Conservation (phyloP, 2,888 invertebrate species). For the Cyrtodaria siliqua region DNA sequence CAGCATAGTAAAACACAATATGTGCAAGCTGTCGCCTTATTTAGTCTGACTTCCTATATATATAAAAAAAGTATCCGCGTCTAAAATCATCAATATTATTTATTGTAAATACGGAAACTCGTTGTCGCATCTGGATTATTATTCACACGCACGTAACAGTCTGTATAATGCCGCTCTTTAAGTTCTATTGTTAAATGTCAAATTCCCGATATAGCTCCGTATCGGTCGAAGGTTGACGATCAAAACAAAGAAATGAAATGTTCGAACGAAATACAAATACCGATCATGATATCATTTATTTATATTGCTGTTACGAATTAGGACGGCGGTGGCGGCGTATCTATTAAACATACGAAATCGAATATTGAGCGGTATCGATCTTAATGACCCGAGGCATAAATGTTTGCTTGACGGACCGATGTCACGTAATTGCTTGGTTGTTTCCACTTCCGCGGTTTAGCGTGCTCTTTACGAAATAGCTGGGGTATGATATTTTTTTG, state of each 20-base stretch:
- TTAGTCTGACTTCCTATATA: too few relatives aligned
- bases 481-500: conserved; percentile 25
- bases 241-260: too few relatives aligned
- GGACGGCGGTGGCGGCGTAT: conserved; percentile 15
- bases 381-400: conserved; percentile 31
- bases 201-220: too few relatives aligned
- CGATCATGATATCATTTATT: conserved; percentile 2
- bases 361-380: conserved; percentile 21
- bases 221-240: too few relatives aligned
- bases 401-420: conserved; percentile 40
- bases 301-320: conserved; percentile 10
- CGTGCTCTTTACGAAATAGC: conserved; percentile 16
- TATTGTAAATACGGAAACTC: background rate
- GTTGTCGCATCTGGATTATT: background rate
- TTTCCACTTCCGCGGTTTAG: conserved; percentile 36
- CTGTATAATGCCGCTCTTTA: background rate
- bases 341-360: conserved; percentile 22
- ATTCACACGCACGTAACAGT: background rate
- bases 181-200: too few relatives aligned
- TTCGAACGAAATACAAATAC: background rate
- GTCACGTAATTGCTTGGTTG: conserved; percentile 39
- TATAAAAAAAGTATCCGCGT: too few relatives aligned
- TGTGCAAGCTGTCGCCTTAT: too few relatives aligned
- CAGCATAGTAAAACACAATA: too few relatives aligned
- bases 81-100: too few relatives aligned